Percentiles rank a stretch among this genome's conserved stretches.
phyloP scores from a whole-genome alignment of 2,888 invertebrate genomes.

The Troglohyphantes excavatus region DNA sequence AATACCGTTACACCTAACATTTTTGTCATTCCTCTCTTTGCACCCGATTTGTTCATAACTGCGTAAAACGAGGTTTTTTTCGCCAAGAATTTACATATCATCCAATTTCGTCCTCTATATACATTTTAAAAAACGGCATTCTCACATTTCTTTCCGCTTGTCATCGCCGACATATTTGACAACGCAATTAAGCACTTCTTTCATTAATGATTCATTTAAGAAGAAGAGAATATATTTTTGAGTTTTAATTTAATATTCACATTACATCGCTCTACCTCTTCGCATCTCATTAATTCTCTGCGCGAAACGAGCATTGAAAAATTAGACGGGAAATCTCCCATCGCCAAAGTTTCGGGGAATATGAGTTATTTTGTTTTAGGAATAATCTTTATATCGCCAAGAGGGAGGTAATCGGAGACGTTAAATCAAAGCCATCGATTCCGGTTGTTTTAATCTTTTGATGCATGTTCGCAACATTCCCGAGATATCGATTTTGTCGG shows the following conservation, averaged over 20 bases:
- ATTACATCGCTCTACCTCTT: slow-evolving; percentile 31
- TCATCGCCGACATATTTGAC: slow-evolving; percentile 19
- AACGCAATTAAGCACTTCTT: slow-evolving; percentile 47
- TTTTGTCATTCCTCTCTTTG: neutral
- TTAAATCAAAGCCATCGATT: slow-evolving; percentile 51
- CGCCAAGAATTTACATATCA: neutral
- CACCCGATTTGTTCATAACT: neutral
- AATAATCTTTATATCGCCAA: slow-evolving; percentile 28
- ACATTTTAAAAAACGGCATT: neutral
- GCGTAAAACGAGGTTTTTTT: neutral
- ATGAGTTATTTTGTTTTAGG: slow-evolving; percentile 45
- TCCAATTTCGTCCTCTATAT: slow-evolving; percentile 2
- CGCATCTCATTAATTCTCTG: slow-evolving; percentile 41
- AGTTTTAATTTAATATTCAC: slow-evolving; percentile 52
- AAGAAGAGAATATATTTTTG: slow-evolving; percentile 16
- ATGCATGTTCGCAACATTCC: slow-evolving; percentile 50
- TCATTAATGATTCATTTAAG: slow-evolving; percentile 38
- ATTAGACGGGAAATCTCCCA: slow-evolving; percentile 35
- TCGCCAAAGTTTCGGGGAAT: slow-evolving; percentile 20
- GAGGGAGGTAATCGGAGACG: slow-evolving; percentile 3
- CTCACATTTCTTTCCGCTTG: neutral
- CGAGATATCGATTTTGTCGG: slow-evolving; percentile 38
- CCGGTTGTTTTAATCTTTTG: slow-evolving; percentile 46
- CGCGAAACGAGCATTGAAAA: slow-evolving; percentile 40
- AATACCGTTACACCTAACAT: neutral